Base-by-base conservation (phyloP, 2,113 vertebrate genomes). In the Zapus hudsonius region DNA sequence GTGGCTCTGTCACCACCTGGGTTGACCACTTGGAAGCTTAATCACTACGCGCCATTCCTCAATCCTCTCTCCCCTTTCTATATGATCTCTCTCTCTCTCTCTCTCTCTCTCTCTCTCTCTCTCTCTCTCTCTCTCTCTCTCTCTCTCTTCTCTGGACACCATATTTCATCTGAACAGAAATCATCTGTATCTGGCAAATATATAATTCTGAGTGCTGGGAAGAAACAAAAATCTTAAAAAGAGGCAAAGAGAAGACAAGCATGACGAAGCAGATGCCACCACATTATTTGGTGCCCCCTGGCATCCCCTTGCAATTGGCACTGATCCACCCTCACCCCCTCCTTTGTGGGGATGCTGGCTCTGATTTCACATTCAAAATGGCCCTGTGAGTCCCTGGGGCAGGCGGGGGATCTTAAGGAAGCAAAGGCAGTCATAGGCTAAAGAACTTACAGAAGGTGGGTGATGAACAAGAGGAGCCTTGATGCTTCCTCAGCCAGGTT, bases 151-250 rank as follows among this genome's bases (percentile, higher is more conserved):
- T 75, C 33, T 69, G 89, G 40, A 80, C 31, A 66, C 3, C 2
- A 4, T 31, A 29, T 7, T 88, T 92, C 52, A 84, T 72, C 6
- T 88, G 36, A 78, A 69, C 15, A 67, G 36, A 89, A 91, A 86
- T 57, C 42, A 85, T 40, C n/a, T 74, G 29, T 12, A 70, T 47
- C 12, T 13, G 57, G 52, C 31, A 15, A 79, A 61, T 74, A 91
- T 57, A 11, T n/a, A 38, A 66, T 61, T 91, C 4, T 31, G 61
- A 89, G 64, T 13, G n/a, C 33, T 59, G 36, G 40, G 73, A 63
- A 64, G 59, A 87, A 82, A 33, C 13, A 76, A 31, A 92, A 91
- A 86, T 17, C 23, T 84, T 59, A 55, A 70, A 88, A 75, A 70
- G 15, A 73, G 29, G 40, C 12, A 52, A 52, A 52, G 12, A 52